Conservation (phyloP, 2,797 vertebrate species). For the Diplodus puntazzo region DNA sequence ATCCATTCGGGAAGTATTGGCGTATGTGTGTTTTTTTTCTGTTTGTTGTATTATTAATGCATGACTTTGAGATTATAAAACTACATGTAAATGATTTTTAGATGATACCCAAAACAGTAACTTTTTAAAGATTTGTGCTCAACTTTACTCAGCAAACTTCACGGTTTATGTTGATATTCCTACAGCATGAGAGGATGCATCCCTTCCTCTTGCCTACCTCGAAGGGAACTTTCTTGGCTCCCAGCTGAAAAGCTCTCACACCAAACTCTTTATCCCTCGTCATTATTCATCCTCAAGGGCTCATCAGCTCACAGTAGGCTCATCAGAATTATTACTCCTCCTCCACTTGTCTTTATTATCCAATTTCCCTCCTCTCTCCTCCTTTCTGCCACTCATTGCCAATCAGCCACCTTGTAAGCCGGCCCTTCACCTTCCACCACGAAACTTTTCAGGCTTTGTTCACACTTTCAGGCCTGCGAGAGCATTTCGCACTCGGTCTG, state of each 20-base stretch:
- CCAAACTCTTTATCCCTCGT: constrained; percentile 57
- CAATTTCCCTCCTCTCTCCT: constrained; percentile 71
- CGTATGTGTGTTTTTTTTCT: constrained; percentile 51
- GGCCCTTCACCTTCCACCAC: constrained; percentile 57
- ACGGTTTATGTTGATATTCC: not conserved
- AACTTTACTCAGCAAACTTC: constrained; percentile 36
- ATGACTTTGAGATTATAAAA: constrained; percentile 67
- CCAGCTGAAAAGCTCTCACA: constrained; percentile 49
- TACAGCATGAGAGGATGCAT: not conserved
- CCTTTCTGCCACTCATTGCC: constrained; percentile 63
- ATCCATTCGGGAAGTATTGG: constrained; percentile 72
- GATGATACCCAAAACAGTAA: constrained; percentile 31
- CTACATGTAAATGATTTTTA: constrained; percentile 61
- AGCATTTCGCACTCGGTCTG: not conserved
- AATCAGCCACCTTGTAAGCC: constrained; percentile 72
- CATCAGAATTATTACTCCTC: constrained; percentile 79
- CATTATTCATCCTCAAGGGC: constrained; percentile 78
- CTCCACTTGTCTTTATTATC: constrained; percentile 79
- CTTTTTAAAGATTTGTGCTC: constrained; percentile 11
- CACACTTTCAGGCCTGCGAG: not conserved
- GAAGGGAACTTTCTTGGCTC: constrained; percentile 59
- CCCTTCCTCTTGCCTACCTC: constrained; percentile 34
- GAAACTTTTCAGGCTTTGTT: constrained; percentile 50
- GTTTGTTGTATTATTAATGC: constrained; percentile 85
- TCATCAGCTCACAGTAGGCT: constrained; percentile 76